Conservation (phyloP, 2,888 invertebrate species). For the Apotomis capreana region DNA sequence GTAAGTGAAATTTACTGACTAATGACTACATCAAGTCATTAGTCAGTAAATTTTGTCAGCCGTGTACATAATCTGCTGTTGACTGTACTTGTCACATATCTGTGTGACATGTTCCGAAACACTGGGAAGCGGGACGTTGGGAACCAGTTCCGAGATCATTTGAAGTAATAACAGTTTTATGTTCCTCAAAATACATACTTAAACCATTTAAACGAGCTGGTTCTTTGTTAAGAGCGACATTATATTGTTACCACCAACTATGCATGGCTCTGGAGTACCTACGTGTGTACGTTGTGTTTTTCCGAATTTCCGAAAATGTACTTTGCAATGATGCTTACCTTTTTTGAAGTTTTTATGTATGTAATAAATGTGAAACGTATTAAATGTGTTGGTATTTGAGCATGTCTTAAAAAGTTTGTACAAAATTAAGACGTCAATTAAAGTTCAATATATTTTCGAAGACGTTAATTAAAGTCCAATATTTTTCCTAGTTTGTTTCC, state of each 20-base stretch:
- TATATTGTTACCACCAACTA: background rate
- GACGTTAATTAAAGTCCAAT: too few relatives aligned
- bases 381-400: too few relatives aligned
- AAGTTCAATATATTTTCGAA: too few relatives aligned
- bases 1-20: too few relatives aligned
- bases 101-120: conserved; percentile 47
- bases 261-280: background rate
- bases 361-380: too few relatives aligned
- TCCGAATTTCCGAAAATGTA: background rate
- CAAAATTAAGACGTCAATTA: too few relatives aligned
- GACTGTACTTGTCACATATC: background rate
- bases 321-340: too few relatives aligned
- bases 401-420: too few relatives aligned
- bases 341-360: too few relatives aligned
- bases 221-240: conserved; percentile 2
- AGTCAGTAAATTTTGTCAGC: too few relatives aligned
- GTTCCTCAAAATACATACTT: conserved; percentile 17
- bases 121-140: conserved; percentile 45
- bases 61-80: background rate
- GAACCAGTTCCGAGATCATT: conserved; percentile 25
- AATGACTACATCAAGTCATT: too few relatives aligned
- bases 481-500: too few relatives aligned
- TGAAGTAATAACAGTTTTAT: conserved; percentile 24
- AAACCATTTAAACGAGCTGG: background rate
- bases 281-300: background rate